Base-by-base conservation (phyloP, 2,888 invertebrate genomes). In the Bellardia bayeri region DNA sequence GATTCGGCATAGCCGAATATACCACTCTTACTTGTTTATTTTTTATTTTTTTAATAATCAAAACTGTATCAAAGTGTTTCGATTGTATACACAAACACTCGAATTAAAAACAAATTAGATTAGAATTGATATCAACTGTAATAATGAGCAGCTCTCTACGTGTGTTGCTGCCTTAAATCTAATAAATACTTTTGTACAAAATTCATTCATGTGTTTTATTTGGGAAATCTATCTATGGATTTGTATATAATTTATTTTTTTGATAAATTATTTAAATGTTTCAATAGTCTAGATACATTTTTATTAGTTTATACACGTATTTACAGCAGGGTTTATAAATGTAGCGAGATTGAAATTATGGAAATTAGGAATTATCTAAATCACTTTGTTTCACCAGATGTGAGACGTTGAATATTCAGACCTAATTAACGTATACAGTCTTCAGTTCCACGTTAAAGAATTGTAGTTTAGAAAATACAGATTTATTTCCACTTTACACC, bases 91-190 rank as follows among this genome's bases (percentile, higher is more conserved):
- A 16, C 14, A 23, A 45, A 51, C 37, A 51, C n/a, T 45, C 16
- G 56, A 81, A 87, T 84, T 87, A 82, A 82, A 87, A 87, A 85
- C 72, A 84, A 85, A 87, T 87, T 87, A 87, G 87, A 84, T 85
- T 82, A 40, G 56, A 54, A 85, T 61, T 78, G 81, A 84, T 84
- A 87, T 72, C 78, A 78, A 61, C 16, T 49, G 33, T 30, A 72
- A 72, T 45, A 66, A 69, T 45, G 33, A 71, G 23, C 40, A 75
- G 69, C 13, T 56, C 54, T 40, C 6, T 45, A 45, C 49, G 66
- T 33, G 37, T 79, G 37, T 63, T 69, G 58, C 13, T 58, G 58
- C 30, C 30, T 58, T 30, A 58, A 58, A 58, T 9, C 58, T 30
- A 58, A 58, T 30, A 58, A 23, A 30, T 30, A 58, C 30, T 58